Base-by-base conservation (phyloP, 1,140 invertebrate genomes). In the Bombus turneri region DNA sequence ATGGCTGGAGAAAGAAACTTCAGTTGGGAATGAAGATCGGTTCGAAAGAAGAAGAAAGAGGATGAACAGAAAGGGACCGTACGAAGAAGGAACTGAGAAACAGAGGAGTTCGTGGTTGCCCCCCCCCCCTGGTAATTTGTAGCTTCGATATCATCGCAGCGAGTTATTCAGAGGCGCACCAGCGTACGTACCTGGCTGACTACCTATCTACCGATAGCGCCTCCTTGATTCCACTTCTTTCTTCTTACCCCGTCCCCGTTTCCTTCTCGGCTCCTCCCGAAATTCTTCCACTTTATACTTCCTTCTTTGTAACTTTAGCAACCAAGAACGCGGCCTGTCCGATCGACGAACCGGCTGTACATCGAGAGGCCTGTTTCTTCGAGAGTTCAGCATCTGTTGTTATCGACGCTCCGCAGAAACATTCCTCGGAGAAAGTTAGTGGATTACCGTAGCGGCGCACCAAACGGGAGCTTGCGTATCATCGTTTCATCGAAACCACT, bases 141-240 rank as follows among this genome's bases (percentile, higher is more conserved):
- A 92, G 86, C 87, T 83, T 47, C 89, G 91, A 91, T 92, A 92
- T 92, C 90, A 92, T 92, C 91, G 88, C 88, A 74, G 47, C 74
- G 76, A 89, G 91, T 92, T 92, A 91, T 91, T 91, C 85, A 74
- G 83, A 90, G 90, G 89, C 85, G 73, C 74, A 87, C 74, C 79
- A 88, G 64, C 88, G 88, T 86, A 86, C 81, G 84, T 88, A 91
- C 83, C 83, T 73, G 83, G 74, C 82, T 78, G 90, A 90, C 91
- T 91, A 91, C 91, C 88, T 91, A 89, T 89, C 90, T 81, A 57
- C 86, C 80, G 90, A 91, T 86, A 87, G 76, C 86, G 86, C 90
- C 87, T 91, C 81, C 79, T 83, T 62, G 69, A 31, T 75, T 87
- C 47, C 68, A n/a, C 57, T 83, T 75, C 41, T 31, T 72, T 31